Conservation (phyloP, 1,140 invertebrate genomes). For the Babylonia areolata region DNA sequence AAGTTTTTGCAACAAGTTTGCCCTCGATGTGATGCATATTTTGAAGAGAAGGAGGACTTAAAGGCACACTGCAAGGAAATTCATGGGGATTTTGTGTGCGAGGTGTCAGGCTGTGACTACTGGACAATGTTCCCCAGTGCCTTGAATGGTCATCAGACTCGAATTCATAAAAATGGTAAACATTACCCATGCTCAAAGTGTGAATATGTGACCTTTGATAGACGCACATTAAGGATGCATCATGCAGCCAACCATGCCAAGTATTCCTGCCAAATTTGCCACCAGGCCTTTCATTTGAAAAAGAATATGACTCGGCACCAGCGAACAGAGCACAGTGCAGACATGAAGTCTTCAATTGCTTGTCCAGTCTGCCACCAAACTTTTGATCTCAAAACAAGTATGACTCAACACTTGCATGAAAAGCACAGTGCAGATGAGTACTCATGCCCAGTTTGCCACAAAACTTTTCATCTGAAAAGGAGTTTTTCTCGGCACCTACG, state of each 20-base stretch:
- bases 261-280: background rate
- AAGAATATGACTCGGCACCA: background rate
- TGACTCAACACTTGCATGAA: background rate
- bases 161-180: background rate
- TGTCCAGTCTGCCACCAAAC: background rate
- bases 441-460: background rate
- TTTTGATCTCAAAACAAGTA: background rate
- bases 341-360: no score
- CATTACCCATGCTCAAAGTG: background rate
- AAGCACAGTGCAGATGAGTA: background rate
- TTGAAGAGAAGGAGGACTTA: conserved; percentile 34
- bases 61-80: conserved; percentile 42
- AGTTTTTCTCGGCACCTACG: background rate
- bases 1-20: background rate
- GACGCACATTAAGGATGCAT: background rate
- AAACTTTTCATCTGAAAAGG: background rate
- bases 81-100: conserved; percentile 51
- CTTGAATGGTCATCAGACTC: conserved; percentile 48
- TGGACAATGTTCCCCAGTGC: conserved; percentile 35
- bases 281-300: background rate
- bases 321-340: background rate
- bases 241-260: background rate
- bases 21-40: conserved; percentile 13
- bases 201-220: background rate
- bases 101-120: conserved; percentile 44